Evolutionary conservation across 2,888 invertebrate species (phyloP), one percentile per base, ranked within the genome.

Genomic region (Caradrina kadenii): DNA sequence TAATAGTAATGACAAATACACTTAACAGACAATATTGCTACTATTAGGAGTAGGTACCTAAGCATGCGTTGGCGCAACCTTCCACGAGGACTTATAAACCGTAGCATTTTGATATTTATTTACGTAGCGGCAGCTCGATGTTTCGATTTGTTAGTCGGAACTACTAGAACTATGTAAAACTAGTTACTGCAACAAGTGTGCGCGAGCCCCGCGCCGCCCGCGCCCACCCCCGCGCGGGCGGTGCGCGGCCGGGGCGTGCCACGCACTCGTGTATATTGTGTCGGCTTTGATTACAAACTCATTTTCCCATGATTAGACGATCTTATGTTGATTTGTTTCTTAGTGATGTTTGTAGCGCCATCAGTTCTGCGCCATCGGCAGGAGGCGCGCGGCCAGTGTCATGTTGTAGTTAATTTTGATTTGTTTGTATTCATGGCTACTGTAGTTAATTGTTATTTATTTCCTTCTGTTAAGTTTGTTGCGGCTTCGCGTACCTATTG

Each of bases 391-490:
- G 39, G 15, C n/a, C 42, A 42, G 10, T 11, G 7, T 50, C 31
- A 7, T 39, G 10, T 26, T 22, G 45, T 77, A 73, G 73, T 53
- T 52, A 50, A 69, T 54, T 50, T 5, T 48, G n/a, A 13, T 45
- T n/a, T 64, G 66, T 76, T 72, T 50, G 19, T 76, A 76, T 53
- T 50, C 19, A 31, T 31, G 11, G 15, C 8, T 26, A 42, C 31
- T 31, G 17, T 45, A 61, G 50, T 48, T 54, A 35, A n/a, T 69
- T 50, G 60, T 78, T 73, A 54, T 69, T 78, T 73, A 54, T 69
- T 21, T 49, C 54, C 50, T 63, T 58, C 31, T 68, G 77, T 73
- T 78, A 77, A 67, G 72, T 76, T 76, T 76, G 45, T 60, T 13
- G 39, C 70, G 35, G 60, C 39, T 60, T 6, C 49, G 61, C 60